Evolutionary conservation across 2,113 vertebrate genomes (phyloP).

Genomic region (Lipotes vexillifer): DNA sequence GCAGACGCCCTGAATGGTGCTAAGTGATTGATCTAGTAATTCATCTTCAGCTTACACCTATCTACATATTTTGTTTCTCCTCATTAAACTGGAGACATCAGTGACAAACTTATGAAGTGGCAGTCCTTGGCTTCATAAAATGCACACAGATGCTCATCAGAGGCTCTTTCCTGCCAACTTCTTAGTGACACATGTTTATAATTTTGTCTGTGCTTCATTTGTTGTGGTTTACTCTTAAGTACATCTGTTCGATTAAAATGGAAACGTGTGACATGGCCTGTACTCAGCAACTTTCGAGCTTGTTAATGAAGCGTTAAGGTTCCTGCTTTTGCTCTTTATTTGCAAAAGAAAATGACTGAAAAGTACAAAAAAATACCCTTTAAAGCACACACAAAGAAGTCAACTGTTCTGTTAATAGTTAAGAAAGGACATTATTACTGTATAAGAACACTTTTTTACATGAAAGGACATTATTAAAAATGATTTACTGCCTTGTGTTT

Average conservation of each 20-base stretch:
- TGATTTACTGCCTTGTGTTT: slow-evolving; percentile 78
- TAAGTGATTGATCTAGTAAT: slow-evolving; percentile 86
- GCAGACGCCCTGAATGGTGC: slow-evolving; percentile 77
- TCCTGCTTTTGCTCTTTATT: slow-evolving; percentile 65
- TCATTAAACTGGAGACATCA: slow-evolving; percentile 79
- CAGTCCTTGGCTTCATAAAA: slow-evolving; percentile 79
- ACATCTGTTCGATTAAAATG: slow-evolving; percentile 83
- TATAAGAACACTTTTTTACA: slow-evolving; percentile 81
- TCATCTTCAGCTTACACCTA: slow-evolving; percentile 83
- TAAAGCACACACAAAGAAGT: slow-evolving; percentile 75
- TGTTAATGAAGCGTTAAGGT: slow-evolving; percentile 76
- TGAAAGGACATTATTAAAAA: slow-evolving; percentile 83
- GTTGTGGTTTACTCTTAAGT: slow-evolving; percentile 79
- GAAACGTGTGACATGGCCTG: slow-evolving; percentile 73
- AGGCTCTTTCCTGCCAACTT: slow-evolving; percentile 79
- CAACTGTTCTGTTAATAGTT: slow-evolving; percentile 79
- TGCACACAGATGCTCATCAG: slow-evolving; percentile 82
- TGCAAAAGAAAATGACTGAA: slow-evolving; percentile 68
- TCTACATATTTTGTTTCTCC: slow-evolving; percentile 82
- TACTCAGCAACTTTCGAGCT: slow-evolving; percentile 75
- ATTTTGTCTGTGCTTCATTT: slow-evolving; percentile 81
- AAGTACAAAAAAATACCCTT: slow-evolving; percentile 72
- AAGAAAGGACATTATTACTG: slow-evolving; percentile 77
- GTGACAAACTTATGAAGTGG: slow-evolving; percentile 79
- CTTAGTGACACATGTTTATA: slow-evolving; percentile 83